Conservation (phyloP, 53 echinoderm and acorn worm genomes). For the Astropecten irregularis region DNA sequence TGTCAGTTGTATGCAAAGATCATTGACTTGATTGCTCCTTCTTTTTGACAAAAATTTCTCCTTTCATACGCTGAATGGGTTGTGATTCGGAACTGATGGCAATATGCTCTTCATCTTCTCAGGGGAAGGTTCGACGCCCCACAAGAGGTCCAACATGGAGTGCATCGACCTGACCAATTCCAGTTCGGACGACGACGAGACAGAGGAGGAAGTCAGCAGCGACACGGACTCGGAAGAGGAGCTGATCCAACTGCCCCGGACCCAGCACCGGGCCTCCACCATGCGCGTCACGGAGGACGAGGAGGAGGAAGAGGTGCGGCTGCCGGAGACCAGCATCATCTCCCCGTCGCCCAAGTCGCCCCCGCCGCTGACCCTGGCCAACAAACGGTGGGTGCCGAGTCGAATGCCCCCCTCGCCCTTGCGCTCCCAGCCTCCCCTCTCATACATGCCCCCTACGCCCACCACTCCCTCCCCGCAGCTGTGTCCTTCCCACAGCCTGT, state of each 20-base stretch:
- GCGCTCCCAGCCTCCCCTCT: not conserved
- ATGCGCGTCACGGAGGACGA: conserved; percentile 45
- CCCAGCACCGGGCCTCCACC: conserved; percentile 31
- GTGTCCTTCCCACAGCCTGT: not conserved
- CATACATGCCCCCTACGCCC: not conserved
- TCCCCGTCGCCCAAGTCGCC: conserved; percentile 26
- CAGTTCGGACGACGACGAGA: conserved; percentile 68
- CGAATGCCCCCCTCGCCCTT: not conserved
- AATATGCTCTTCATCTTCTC: too few relatives aligned
- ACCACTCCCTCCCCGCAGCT: not conserved
- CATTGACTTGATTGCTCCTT: too few relatives aligned
- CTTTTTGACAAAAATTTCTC: too few relatives aligned
- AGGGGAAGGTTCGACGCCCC: conserved; percentile 31
- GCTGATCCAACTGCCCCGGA: conserved; percentile 28
- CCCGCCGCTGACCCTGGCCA: conserved; percentile 28
- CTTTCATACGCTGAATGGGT: too few relatives aligned
- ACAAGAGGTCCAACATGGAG: conserved; percentile 57
- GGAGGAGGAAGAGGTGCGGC: not conserved
- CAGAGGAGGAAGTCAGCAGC: conserved; percentile 55
- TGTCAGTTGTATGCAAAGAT: too few relatives aligned
- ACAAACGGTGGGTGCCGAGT: conserved; percentile 27
- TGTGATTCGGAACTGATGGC: too few relatives aligned
- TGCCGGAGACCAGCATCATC: not conserved
- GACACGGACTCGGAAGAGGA: conserved; percentile 60
- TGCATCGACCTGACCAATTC: conserved; percentile 76